Conservation (phyloP, 2,888 invertebrate species). For the Drosophila affinis region DNA sequence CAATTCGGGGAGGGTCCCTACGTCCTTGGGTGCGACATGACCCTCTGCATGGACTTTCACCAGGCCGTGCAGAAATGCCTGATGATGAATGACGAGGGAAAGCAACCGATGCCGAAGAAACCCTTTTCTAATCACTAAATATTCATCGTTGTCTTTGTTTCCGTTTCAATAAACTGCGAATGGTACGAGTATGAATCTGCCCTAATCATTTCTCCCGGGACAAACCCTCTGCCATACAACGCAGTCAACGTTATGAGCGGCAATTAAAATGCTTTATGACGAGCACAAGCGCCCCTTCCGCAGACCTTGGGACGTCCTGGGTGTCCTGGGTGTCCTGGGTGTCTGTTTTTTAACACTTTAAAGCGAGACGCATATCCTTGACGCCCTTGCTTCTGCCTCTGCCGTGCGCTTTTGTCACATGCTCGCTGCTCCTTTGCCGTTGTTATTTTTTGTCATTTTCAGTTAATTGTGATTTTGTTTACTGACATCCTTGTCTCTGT, state of each 20-base stretch:
- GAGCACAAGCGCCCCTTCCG: slow-evolving; percentile 32
- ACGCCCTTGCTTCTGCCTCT: slow-evolving; percentile 34
- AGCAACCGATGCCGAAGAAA: background rate
- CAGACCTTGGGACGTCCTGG: slow-evolving; percentile 19
- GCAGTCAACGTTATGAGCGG: slow-evolving; percentile 23
- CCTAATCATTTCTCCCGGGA: background rate
- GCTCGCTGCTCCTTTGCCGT: slow-evolving; percentile 37
- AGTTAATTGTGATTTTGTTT: slow-evolving; percentile 80
- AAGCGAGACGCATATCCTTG: slow-evolving; percentile 53
- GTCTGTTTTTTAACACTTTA: slow-evolving; percentile 57
- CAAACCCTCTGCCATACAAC: slow-evolving; percentile 14
- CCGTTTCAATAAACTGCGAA: slow-evolving; percentile 26
- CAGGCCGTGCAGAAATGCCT: slow-evolving; percentile 55
- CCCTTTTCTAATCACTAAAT: slow-evolving; percentile 36
- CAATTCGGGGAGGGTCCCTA: slow-evolving; percentile 36
- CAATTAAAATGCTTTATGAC: slow-evolving; percentile 65
- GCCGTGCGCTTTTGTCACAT: slow-evolving; percentile 37
- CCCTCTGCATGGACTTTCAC: slow-evolving; percentile 56
- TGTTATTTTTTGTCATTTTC: slow-evolving; percentile 61
- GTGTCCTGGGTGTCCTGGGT: slow-evolving; percentile 13
- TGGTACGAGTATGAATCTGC: background rate
- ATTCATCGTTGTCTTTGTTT: slow-evolving; percentile 23
- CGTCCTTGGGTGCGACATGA: slow-evolving; percentile 40
- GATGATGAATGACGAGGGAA: slow-evolving; percentile 1
- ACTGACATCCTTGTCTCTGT: slow-evolving; percentile 47